Evolutionary conservation across 2,113 vertebrate genomes (phyloP), one percentile per base, ranked within the genome.

Genomic region (Thomomys bottae): DNA sequence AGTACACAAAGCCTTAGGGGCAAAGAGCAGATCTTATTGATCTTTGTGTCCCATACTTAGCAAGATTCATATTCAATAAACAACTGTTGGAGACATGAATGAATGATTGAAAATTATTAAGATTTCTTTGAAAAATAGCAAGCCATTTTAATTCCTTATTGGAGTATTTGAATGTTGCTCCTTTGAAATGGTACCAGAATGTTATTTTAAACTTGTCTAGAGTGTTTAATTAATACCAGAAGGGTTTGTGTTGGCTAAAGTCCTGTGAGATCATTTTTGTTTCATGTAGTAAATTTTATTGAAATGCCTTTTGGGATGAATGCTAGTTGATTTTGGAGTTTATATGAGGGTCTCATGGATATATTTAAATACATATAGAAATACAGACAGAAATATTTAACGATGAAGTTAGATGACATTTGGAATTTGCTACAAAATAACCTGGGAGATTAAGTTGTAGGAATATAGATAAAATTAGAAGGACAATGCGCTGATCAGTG

Each of bases 301-400:
- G 28, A 94, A 92, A 89, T 76, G 36, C 18, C 15, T 84, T 94
- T 67, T 61, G 2, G 34, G 8, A 1, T 8, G 30, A 86, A 86
- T 96, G 71, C 77, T 72, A 75, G 28, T 89, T 92, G 94, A 82
- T 93, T 87, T 96, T 81, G n/a, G 68, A 94, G 76, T 32, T n/a
- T 92, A 63, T 76, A 79, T 87, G 82, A 80, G 75, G 42, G 8
- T 49, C 40, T 64, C 92, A 30, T 30, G n/a, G 76, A 88, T 94
- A 83, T 68, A 71, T 91, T 94, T 92, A 77, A 94, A 91, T 61
- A 30, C 34, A 21, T 68, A 85, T 90, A n/a, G 77, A 92, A 94
- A 86, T 73, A 84, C 10, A 77, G 84, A 36, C 84, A 90, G 79
- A 94, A 95, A 79, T 93, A 94, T 84, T 87, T 95, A 92, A 64